Percentiles rank a stretch among this genome's conserved stretches.
Conservation (phyloP, 2,797 vertebrate genomes). For the Catamblyrhynchus diadema region DNA sequence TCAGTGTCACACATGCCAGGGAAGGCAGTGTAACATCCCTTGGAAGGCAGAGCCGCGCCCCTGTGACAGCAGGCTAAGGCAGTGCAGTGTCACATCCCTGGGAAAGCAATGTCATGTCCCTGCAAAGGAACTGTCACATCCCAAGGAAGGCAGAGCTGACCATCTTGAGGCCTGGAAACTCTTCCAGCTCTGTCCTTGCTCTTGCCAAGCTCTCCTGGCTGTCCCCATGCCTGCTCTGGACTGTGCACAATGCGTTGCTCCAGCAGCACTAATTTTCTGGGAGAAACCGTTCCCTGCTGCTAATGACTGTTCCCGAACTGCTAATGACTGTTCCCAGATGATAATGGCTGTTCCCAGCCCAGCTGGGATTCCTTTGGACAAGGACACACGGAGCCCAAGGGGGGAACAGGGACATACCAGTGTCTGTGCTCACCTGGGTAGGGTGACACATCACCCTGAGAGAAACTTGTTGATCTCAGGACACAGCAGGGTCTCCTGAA, state of each 20-base stretch:
- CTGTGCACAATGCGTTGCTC: not conserved
- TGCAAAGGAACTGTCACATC: not conserved
- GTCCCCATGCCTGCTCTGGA: not conserved
- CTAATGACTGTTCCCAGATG: not conserved
- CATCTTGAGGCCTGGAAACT: accelerated
- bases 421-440: not conserved
- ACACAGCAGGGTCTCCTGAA: too few relatives aligned
- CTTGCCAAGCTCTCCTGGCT: not conserved
- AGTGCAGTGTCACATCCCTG: not conserved
- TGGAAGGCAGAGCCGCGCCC: not conserved
- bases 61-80: not conserved
- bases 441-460: not conserved
- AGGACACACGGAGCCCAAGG: not conserved
- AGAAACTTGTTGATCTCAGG: not conserved
- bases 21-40: not conserved
- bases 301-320: not conserved
- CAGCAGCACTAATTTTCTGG: not conserved
- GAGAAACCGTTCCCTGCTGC: not conserved
- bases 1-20: not conserved
- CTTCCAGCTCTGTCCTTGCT: not conserved
- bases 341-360: not conserved
- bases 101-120: not conserved
- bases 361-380: not conserved
- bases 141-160: not conserved
- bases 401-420: too few relatives aligned